Base-by-base conservation (phyloP, 1,140 invertebrate genomes). In the Sogatella furcifera region DNA sequence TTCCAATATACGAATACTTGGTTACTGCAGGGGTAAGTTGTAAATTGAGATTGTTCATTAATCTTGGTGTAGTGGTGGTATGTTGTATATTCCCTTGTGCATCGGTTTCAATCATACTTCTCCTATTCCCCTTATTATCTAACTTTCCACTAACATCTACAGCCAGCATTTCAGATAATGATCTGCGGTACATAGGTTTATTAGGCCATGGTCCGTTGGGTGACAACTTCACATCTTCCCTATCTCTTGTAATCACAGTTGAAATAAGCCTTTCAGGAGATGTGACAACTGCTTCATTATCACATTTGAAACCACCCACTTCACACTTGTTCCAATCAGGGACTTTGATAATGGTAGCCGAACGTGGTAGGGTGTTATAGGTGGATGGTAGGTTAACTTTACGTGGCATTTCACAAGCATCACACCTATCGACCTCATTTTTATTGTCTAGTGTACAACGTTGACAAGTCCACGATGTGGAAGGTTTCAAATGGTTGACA, bases 31-130 rank as follows among this genome's bases (percentile, higher is more conserved):
- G 59, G 52, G 62, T 64, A 19, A 67, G 38, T 55, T 68, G 64
- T 10, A 69, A 52, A 52, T 69, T 68, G 13, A 69, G 49, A 65
- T 69, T 68, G 44, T 65, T 66, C 22, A 65, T 43, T 17, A 49
- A 57, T 15, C 59, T 22, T 11, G 61, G 65, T 9, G 59, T 46
- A 5, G 44, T 46, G 44, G 44, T n/a, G 43, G 22, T 62, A 14
- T 53, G 38, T 55, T 61, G 61, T 14, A 62, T 61, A 22, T 64
- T 67, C 11, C 62, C 61, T 24, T 65, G 76, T 55, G 76, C 75
- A 62, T 78, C 80, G n/a, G 81, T 80, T 34, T 84, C 81, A 55
- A 82, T 81, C 22, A 84, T 65, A 67, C 81, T 83, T 5, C 81
- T 68, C 52, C 82, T 70, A 57, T 77, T 77, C 1, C 63, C 66